Evolutionary conservation across 2,888 invertebrate species (phyloP), one percentile per base, ranked within the genome.

Genomic region (Cerceris ruficornis): DNA sequence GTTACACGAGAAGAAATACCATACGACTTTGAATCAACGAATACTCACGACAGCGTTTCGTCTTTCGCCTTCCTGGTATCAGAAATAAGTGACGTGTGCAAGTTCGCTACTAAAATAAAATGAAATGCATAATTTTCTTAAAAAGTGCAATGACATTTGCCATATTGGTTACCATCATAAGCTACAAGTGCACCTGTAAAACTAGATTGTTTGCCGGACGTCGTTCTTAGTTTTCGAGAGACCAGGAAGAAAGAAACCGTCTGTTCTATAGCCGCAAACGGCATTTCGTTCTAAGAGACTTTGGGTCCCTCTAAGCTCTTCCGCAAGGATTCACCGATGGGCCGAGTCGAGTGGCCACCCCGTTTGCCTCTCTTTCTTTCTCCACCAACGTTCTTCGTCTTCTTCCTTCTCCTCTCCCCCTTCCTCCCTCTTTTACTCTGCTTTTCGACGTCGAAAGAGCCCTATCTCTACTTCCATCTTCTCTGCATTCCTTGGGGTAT

Each of bases 401-500:
- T 5, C 64, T 15, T 61, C 60, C 64, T 61, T 39, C 41, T 65
- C 61, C 66, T 28, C 41, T 65, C 61, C 17, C 39, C 14, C 50
- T 41, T n/a, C 11, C 54, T 0, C 42, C 1, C 55, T 41, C 15
- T 59, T 52, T 8, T 55, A 50, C 15, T 14, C 28, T 28, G 28
- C 28, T 28, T 28, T 28, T 28, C 28, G 58, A 73, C 58, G 74
- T 69, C 72, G 73, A 72, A 70, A 75, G 77, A 82, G 84, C 83
- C 79, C 84, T 90, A 91, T 92, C 92, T 89, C 87, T 90, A 88
- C 88, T 90, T 90, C 91, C 90, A 92, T 92, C 91, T 91, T 91
- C 89, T 87, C 86, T 80, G 90, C 92, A 91, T 92, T 92, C 92
- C 92, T 92, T 86, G 85, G 92, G 92, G 92, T 90, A 92, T 92